These are phyloP conservation scores for Tamandua tetradactyla DNA, from an alignment of 2,797 vertebrate species.

Conservation along the genomic window DNA sequence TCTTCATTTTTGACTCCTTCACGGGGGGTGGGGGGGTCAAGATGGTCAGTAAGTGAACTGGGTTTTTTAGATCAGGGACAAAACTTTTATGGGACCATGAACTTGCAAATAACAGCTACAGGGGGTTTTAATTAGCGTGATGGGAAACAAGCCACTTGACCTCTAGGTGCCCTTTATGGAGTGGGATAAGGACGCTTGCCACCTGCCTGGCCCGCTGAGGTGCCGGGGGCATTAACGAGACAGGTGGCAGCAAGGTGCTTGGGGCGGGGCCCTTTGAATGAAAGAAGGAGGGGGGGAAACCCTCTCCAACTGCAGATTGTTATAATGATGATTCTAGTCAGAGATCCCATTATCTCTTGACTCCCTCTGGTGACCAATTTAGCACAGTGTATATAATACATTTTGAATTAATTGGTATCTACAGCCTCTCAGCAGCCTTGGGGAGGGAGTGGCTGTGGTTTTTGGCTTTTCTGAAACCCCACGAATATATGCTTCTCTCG, in stretches of 20 bases:
- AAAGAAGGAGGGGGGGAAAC: background rate
- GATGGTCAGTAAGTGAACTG: background rate
- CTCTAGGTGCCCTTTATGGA: constrained; percentile 31
- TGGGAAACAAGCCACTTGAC: constrained; percentile 45
- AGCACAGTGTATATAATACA: background rate
- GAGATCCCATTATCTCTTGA: background rate
- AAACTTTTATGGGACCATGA: constrained; percentile 26
- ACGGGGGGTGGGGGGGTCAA: background rate
- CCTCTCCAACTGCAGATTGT: background rate
- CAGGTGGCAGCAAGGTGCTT: background rate
- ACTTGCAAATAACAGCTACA: constrained; percentile 27
- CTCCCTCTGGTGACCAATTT: constrained; percentile 65
- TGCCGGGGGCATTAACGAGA: background rate
- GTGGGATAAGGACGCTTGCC: constrained; percentile 1
- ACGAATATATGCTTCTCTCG: background rate
- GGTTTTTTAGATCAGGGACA: constrained; percentile 39
- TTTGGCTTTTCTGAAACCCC: background rate
- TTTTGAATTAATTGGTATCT: constrained; percentile 29
- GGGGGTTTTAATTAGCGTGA: constrained; percentile 48
- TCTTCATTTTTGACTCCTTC: constrained; percentile 7
- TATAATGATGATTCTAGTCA: background rate
- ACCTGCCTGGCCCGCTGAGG: background rate
- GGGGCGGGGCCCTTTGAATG: background rate
- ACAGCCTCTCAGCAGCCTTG: background rate
- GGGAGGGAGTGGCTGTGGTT: background rate